Percentiles rank a stretch among this genome's conserved stretches.
phyloP scores from a whole-genome alignment of 2,113 vertebrate species.

The Cercocebus atys region DNA sequence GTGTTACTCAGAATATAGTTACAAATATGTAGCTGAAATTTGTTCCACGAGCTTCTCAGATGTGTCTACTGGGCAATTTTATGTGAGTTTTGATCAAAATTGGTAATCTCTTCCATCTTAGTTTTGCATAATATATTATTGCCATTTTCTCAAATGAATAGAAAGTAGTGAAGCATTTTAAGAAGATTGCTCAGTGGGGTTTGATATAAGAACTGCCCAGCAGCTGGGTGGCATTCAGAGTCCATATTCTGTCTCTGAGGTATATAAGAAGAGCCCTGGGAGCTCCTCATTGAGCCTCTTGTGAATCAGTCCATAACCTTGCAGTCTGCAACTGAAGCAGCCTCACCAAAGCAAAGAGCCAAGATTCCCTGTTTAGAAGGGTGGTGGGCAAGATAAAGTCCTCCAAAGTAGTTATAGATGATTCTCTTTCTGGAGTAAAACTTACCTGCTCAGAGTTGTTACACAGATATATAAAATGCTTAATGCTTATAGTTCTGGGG shows the following conservation, averaged over 20 bases:
- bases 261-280: accelerated
- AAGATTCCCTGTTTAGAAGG: neutral
- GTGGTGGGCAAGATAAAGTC: neutral
- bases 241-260: neutral
- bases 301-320: neutral
- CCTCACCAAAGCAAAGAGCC: neutral
- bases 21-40: neutral
- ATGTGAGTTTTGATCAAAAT: constrained; percentile 2
- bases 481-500: neutral
- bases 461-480: neutral
- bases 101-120: constrained; percentile 23
- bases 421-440: neutral
- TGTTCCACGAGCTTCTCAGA: neutral
- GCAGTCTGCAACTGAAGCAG: neutral
- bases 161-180: neutral
- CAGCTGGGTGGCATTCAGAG: neutral
- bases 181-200: neutral
- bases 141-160: neutral
- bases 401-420: neutral
- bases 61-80: neutral
- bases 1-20: neutral
- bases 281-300: neutral
- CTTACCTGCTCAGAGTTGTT: neutral
- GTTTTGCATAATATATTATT: constrained; percentile 19
- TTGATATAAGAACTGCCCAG: neutral